phyloP scores from a whole-genome alignment of 2,113 vertebrate species.

The Brachypodius melanocephalos region DNA sequence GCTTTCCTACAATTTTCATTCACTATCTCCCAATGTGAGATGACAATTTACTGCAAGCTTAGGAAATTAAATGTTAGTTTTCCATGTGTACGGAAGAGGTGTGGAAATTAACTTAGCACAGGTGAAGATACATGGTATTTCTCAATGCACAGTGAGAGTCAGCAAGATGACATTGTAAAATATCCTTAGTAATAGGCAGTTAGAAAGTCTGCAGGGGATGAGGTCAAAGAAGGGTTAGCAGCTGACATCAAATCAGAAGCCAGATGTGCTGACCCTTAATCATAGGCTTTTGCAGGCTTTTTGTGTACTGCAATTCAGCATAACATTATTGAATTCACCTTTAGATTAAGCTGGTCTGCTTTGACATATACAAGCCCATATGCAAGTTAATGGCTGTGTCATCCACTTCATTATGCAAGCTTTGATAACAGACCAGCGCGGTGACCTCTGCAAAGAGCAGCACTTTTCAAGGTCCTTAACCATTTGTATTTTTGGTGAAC shows the following conservation, averaged over 20 bases:
- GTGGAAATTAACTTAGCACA: slow-evolving; percentile 42
- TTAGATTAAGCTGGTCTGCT: slow-evolving; percentile 37
- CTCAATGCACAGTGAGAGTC: slow-evolving; percentile 44
- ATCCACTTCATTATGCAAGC: slow-evolving; percentile 33
- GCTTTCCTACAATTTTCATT: neutral
- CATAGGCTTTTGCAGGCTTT: slow-evolving; percentile 34
- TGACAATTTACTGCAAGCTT: neutral
- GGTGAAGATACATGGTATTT: slow-evolving; percentile 51
- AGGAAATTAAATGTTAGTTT: slow-evolving; percentile 32
- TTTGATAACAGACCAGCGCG: neutral
- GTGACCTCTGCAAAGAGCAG: neutral
- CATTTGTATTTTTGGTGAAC: neutral
- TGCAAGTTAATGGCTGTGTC: slow-evolving; percentile 47
- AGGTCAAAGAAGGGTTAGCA: slow-evolving; percentile 69
- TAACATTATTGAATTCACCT: slow-evolving; percentile 66
- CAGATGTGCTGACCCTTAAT: slow-evolving; percentile 67
- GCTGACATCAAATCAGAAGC: slow-evolving; percentile 61
- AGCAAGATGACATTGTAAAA: slow-evolving; percentile 56
- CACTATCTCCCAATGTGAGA: neutral
- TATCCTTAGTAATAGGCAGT: slow-evolving; percentile 35
- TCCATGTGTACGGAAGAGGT: neutral
- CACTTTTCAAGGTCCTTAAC: neutral
- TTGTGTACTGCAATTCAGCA: slow-evolving; percentile 69
- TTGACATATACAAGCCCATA: slow-evolving; percentile 23
- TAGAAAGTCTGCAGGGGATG: slow-evolving; percentile 47